Base-by-base conservation (phyloP, 2,113 vertebrate species). In the Amazona vittata region DNA sequence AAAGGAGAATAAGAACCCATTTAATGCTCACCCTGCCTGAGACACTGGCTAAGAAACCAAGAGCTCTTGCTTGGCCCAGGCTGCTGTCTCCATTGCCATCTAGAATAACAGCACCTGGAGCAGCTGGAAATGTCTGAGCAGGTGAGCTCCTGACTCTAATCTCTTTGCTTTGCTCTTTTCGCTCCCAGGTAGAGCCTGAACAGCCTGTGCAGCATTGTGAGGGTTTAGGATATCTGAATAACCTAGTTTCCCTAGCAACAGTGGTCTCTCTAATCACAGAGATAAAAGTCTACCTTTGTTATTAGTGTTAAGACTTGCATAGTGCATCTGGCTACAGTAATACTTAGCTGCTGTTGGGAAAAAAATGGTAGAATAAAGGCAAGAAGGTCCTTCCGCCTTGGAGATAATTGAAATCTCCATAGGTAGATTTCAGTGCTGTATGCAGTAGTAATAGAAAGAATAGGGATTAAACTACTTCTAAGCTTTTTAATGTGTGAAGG, bases 201-300 rank as follows among this genome's bases (percentile, higher is more conserved):
- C 85, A 89, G 91, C 39, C 49, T 79, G 69, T 33, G 89, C 68
- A 73, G 59, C 31, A 0, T 19, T 77, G 39, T 83, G 91, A 75
- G 65, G n/a, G 33, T 76, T 84, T 55, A 52, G 75, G 77, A 88
- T 84, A 65, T 76, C 41, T 69, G 75, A 70, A 77, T 93, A 91
- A 69, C 52, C 55, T 37, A 33, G 95, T 96, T 97, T 83, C 94
- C 95, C 18, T 95, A 74, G 95, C 93, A 97, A 97, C 96, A 81
- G 86, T 7, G 6, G 57, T 86, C 81, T 79, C 67, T 93, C 47
- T 94, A 84, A 95, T 95, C 93, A 28, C 47, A 43, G 39, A 73
- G 85, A 85, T 62, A 49, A 39, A 49, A 77, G 59, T 37, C 71
- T 94, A 50, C 78, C 78, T 89, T 91, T 84, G 64, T 55, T 92